phyloP scores from a whole-genome alignment of 2,797 vertebrate species.

The Pteropus rufus region DNA sequence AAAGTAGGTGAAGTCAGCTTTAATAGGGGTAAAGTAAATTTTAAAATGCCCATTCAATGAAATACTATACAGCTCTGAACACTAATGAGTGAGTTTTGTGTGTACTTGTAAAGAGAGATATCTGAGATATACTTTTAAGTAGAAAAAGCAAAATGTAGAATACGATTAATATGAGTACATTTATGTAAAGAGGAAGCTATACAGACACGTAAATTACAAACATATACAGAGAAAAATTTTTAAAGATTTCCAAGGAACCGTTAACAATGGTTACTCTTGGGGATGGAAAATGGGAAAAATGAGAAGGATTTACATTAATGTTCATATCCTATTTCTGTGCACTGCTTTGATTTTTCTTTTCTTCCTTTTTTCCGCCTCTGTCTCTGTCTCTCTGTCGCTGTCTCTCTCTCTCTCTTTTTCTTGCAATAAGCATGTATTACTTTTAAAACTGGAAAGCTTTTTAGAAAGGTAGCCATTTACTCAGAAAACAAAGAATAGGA shows the following conservation, averaged over 20 bases:
- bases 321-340: not conserved
- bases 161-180: not conserved
- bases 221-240: not conserved
- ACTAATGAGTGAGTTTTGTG: not conserved
- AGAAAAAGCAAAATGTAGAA: not conserved
- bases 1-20: not conserved
- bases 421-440: not conserved
- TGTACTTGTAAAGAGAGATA: not conserved
- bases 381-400: not conserved
- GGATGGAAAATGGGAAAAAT: not conserved
- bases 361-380: rapidly evolving
- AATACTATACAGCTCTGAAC: not conserved
- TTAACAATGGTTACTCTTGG: not conserved
- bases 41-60: not conserved
- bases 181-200: not conserved
- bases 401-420: not conserved
- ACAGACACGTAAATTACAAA: not conserved
- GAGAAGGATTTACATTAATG: not conserved
- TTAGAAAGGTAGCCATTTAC: not conserved
- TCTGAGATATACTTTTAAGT: not conserved
- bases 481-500: not conserved
- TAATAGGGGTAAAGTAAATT: not conserved
- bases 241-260: not conserved
- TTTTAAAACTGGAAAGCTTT: not conserved
- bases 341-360: not conserved